Evolutionary conservation across 1,140 invertebrate species (phyloP).

Genomic region (Sipha flava): DNA sequence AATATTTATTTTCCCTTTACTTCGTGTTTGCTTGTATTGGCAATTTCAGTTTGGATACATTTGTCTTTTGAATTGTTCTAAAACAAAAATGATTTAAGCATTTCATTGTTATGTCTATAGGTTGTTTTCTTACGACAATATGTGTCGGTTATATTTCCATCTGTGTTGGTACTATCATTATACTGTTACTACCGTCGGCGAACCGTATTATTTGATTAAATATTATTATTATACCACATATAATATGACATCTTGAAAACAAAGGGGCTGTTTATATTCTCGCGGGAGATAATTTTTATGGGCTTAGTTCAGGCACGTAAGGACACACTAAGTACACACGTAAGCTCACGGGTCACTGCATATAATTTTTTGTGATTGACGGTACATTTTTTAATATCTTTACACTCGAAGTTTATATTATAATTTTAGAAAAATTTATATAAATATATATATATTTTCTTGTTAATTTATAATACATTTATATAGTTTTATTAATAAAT

Average conservation of each 20-base stretch:
- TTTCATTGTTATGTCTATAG: neutral
- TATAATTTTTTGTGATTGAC: no score
- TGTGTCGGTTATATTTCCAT: neutral
- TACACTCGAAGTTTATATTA: no score
- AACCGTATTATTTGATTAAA: constrained; percentile 31
- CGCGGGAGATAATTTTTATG: neutral
- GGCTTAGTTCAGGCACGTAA: neutral
- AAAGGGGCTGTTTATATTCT: constrained; percentile 26
- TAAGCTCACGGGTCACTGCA: no score
- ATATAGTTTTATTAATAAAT: no score
- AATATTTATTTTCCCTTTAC: neutral
- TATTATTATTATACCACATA: constrained; percentile 12
- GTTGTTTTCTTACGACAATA: neutral
- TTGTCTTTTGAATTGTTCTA: neutral
- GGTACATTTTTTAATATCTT: no score
- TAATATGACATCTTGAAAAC: constrained; percentile 23
- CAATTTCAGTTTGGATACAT: neutral
- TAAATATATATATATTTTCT: no score
- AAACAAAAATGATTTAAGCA: neutral
- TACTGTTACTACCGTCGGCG: neutral
- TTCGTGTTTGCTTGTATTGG: neutral
- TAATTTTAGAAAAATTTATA: no score
- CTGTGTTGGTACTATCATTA: neutral
- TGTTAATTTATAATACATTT: no score
- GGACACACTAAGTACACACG: neutral